A percentile compares a stretch with the other conserved stretches of the same genome.
Evolutionary conservation across 1,140 invertebrate species (phyloP).

Genomic region (Drosophila saltans): DNA sequence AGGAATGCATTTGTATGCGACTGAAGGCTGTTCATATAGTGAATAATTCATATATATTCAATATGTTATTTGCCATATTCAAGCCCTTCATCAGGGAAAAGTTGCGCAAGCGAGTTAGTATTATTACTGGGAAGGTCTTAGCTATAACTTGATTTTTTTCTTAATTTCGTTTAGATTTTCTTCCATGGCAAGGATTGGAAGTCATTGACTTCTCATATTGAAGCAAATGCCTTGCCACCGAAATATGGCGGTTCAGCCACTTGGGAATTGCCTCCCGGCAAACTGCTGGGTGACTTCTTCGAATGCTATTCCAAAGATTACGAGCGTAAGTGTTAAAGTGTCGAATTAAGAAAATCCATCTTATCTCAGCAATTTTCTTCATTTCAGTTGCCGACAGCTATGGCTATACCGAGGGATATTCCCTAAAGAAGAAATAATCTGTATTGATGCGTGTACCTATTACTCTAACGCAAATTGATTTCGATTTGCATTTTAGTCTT

Average conservation of each 20-base stretch:
- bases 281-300: constrained; percentile 84
- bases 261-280: constrained; percentile 84
- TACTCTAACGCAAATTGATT: constrained; percentile 12
- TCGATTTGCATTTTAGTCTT: constrained; percentile 60
- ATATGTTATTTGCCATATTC: constrained; percentile 89
- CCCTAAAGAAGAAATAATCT: constrained; percentile 61
- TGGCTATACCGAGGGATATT: constrained; percentile 69
- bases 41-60: constrained; percentile 91
- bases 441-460: background rate
- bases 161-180: constrained; percentile 83
- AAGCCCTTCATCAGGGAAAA: constrained; percentile 90
- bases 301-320: constrained; percentile 85
- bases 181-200: constrained; percentile 90
- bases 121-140: too few relatives aligned
- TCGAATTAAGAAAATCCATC: fast-evolving
- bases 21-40: constrained; percentile 90
- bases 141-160: constrained; percentile 20
- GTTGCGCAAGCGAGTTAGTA: constrained; percentile 84
- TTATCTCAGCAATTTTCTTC: background rate
- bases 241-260: constrained; percentile 88
- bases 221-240: constrained; percentile 86
- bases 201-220: constrained; percentile 86
- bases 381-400: constrained; percentile 73
- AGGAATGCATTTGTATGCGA: constrained; percentile 85
- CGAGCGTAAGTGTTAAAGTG: constrained; percentile 83